Conservation (phyloP, 2,888 invertebrate genomes). For the Diloba caeruleocephala region DNA sequence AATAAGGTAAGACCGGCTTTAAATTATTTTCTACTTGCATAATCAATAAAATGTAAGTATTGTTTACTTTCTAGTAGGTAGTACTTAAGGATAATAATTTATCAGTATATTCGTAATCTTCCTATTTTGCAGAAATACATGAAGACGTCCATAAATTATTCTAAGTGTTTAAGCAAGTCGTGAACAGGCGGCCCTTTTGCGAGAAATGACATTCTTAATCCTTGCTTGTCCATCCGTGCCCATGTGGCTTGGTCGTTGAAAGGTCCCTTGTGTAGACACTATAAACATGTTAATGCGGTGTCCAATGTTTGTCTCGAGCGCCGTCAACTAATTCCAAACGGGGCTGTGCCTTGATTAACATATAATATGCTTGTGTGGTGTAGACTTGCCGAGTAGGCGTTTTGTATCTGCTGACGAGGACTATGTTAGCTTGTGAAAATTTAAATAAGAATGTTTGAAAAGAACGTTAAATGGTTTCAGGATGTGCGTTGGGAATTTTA, state of each 20-base stretch:
- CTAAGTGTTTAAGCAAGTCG: slow-evolving; percentile 24
- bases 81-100: too few species aligned
- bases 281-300: slow-evolving; percentile 59
- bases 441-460: slow-evolving; percentile 43
- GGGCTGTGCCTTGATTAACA: slow-evolving; percentile 56
- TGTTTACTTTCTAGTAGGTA: too few species aligned
- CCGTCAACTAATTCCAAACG: slow-evolving; percentile 54
- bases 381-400: slow-evolving; percentile 32
- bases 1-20: too few species aligned
- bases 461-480: slow-evolving; percentile 1
- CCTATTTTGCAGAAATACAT: slow-evolving; percentile 11
- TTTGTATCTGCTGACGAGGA: slow-evolving; percentile 28
- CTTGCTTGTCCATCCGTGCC: slow-evolving; percentile 35
- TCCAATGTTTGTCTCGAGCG: slow-evolving; percentile 52
- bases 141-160: slow-evolving; percentile 28
- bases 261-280: slow-evolving; percentile 48
- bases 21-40: too few species aligned
- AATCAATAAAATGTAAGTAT: too few species aligned
- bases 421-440: slow-evolving; percentile 40
- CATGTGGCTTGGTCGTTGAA: slow-evolving; percentile 41
- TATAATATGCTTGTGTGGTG: slow-evolving; percentile 51
- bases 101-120: slow-evolving; percentile 3
- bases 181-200: slow-evolving; percentile 20
- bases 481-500: slow-evolving; percentile 23
- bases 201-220: slow-evolving; percentile 43